Evolutionary conservation across 2,888 invertebrate species (phyloP).

Genomic region (Drosophila picticornis): DNA sequence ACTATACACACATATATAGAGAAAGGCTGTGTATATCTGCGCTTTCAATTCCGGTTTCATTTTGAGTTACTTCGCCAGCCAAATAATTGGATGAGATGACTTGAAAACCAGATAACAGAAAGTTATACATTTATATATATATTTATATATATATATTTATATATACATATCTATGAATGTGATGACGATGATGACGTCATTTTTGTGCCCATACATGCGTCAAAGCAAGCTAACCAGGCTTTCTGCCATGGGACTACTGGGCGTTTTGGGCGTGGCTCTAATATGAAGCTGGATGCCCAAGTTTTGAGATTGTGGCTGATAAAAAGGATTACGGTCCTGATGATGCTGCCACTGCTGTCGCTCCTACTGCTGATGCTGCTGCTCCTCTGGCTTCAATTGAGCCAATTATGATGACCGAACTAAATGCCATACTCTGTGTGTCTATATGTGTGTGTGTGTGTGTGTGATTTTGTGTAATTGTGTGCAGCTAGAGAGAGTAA

Average conservation of each 20-base stretch:
- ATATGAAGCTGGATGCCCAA: constrained; percentile 3
- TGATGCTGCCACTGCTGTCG: constrained; percentile 7
- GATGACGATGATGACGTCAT: constrained; percentile 44
- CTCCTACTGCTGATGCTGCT: background rate
- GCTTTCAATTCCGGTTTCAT: constrained; percentile 62
- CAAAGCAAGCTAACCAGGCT: constrained; percentile 28
- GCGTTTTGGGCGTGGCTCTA: constrained; percentile 45
- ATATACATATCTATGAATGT: constrained; percentile 15
- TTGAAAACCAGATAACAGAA: constrained; percentile 44
- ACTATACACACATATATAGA: constrained; percentile 1
- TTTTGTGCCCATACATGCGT: constrained; percentile 22
- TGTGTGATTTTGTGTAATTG: background rate
- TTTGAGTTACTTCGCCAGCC: constrained; percentile 61
- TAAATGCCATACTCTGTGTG: background rate
- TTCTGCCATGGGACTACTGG: background rate
- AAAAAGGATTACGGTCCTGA: constrained; percentile 43
- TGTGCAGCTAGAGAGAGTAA: background rate
- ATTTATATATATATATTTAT: background rate
- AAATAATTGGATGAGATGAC: constrained; percentile 68
- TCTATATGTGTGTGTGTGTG: background rate
- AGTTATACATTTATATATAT: constrained; percentile 7
- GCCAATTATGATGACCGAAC: constrained; percentile 57
- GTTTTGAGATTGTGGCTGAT: constrained; percentile 52
- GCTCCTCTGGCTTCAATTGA: constrained; percentile 44
- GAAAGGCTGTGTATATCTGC: constrained; percentile 17